Evolutionary conservation across 2,113 vertebrate species (phyloP).

Genomic region (Gobius niger): DNA sequence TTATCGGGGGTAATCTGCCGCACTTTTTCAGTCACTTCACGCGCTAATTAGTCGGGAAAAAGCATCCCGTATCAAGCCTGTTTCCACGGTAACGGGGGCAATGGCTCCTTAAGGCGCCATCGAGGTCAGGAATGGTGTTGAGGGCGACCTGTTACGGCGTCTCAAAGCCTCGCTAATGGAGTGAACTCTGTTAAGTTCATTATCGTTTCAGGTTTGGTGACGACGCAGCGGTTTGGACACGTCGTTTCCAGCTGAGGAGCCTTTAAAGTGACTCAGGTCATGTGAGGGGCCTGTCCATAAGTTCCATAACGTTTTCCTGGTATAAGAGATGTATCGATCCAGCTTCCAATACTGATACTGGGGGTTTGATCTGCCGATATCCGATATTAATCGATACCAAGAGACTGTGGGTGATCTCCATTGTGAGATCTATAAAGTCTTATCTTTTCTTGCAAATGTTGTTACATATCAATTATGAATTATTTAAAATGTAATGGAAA

Average conservation of each 20-base stretch:
- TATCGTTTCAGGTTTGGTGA: slow-evolving; percentile 19
- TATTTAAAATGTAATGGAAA: too few relatives aligned
- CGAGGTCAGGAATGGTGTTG: slow-evolving; percentile 39
- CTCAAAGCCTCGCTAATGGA: slow-evolving; percentile 36
- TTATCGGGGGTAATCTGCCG: neutral
- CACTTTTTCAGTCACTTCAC: slow-evolving; percentile 16
- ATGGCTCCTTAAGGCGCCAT: slow-evolving; percentile 19
- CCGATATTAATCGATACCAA: too few relatives aligned
- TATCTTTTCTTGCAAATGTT: too few relatives aligned
- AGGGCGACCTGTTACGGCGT: slow-evolving; percentile 35
- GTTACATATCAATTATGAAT: too few relatives aligned
- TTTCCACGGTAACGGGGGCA: slow-evolving; percentile 33
- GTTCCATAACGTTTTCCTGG: too few relatives aligned
- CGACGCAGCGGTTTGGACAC: neutral
- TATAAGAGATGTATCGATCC: too few relatives aligned
- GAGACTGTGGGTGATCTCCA: too few relatives aligned
- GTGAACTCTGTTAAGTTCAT: slow-evolving; percentile 28
- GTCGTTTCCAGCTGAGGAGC: neutral
- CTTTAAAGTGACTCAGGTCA: too few relatives aligned
- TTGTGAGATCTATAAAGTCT: too few relatives aligned
- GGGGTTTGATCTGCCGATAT: too few relatives aligned
- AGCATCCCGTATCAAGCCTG: slow-evolving; percentile 10
- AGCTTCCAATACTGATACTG: too few relatives aligned
- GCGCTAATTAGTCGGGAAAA: slow-evolving; percentile 26
- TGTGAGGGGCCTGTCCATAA: too few relatives aligned